A percentile compares a stretch with the other conserved stretches of the same genome.
phyloP scores from a whole-genome alignment of 2,797 vertebrate genomes.

The Parauchenoglanis punctatus region DNA sequence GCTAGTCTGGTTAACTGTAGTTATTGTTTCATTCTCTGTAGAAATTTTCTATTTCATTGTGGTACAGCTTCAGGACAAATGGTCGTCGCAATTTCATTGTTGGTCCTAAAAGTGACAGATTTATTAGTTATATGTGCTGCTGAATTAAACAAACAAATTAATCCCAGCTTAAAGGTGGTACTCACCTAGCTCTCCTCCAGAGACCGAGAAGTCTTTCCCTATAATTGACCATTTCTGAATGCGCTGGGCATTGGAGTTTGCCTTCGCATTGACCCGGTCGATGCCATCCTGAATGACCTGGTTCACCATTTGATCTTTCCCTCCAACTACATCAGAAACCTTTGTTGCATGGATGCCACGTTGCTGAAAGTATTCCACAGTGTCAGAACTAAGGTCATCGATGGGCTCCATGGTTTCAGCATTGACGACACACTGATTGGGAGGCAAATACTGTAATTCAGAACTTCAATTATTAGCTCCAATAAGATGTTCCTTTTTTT shows the following conservation, averaged over 20 bases:
- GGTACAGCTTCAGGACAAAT: conserved; percentile 80
- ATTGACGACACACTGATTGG: conserved; percentile 75
- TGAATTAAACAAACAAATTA: not conserved
- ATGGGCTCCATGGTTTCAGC: conserved; percentile 81
- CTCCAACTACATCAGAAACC: conserved; percentile 77
- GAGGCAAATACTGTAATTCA: not conserved
- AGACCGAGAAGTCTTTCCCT: conserved; percentile 83
- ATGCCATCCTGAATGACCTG: conserved; percentile 82
- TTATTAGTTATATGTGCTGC: not conserved
- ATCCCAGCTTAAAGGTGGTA: not conserved
- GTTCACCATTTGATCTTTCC: conserved; percentile 73
- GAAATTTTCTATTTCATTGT: conserved; percentile 76
- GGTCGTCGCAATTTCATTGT: conserved; percentile 86
- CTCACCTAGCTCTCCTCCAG: conserved; percentile 86
- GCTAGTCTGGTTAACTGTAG: not conserved
- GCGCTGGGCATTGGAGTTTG: conserved; percentile 79
- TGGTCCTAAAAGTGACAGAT: conserved; percentile 72
- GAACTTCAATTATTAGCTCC: not conserved
- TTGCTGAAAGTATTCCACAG: conserved; percentile 79
- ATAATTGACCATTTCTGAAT: conserved; percentile 86
- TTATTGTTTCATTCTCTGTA: conserved; percentile 70
- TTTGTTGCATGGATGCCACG: conserved; percentile 79
- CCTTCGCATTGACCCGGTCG: conserved; percentile 74
- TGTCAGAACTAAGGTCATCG: conserved; percentile 78
- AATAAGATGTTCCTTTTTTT: not conserved